Conservation (phyloP, 2,888 invertebrate genomes). For the Calliopum simillimum region DNA sequence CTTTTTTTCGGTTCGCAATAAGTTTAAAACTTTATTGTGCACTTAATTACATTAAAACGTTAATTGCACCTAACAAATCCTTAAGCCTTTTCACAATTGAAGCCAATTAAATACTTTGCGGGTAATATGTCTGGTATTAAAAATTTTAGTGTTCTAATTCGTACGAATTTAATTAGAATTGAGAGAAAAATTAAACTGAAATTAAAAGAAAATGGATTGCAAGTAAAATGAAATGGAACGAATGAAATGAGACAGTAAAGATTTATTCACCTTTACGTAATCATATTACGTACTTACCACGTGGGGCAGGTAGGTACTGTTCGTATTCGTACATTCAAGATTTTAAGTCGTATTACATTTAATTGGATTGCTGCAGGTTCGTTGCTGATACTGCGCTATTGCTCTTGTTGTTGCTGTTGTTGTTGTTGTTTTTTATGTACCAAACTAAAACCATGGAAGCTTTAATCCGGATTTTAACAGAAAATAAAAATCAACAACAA, state of each 20-base stretch:
- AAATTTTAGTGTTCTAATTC: constrained; percentile 22
- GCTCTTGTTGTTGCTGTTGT: background rate
- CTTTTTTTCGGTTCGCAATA: too few relatives aligned
- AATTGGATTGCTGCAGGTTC: constrained; percentile 46
- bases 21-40: too few relatives aligned
- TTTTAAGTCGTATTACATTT: constrained; percentile 48
- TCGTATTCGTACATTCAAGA: constrained; percentile 13
- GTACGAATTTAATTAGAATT: constrained; percentile 26
- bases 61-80: too few relatives aligned
- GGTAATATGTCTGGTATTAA: constrained; percentile 20
- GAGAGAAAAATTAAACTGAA: background rate
- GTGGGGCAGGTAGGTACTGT: background rate
- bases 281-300: constrained; percentile 24
- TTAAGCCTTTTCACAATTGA: background rate
- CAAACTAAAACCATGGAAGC: constrained; percentile 17
- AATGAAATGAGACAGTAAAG: constrained; percentile 3
- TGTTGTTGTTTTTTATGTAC: background rate
- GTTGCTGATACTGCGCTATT: background rate
- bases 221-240: constrained; percentile 14
- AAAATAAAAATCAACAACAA: constrained; percentile 4
- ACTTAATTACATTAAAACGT: too few relatives aligned
- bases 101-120: constrained; percentile 27
- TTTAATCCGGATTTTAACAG: constrained; percentile 56
- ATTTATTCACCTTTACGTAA: constrained; percentile 32
- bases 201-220: constrained; percentile 4